Percentiles rank a stretch among this genome's conserved stretches.
Conservation (phyloP, 1,140 invertebrate genomes). For the Hypsibius dujardini region DNA sequence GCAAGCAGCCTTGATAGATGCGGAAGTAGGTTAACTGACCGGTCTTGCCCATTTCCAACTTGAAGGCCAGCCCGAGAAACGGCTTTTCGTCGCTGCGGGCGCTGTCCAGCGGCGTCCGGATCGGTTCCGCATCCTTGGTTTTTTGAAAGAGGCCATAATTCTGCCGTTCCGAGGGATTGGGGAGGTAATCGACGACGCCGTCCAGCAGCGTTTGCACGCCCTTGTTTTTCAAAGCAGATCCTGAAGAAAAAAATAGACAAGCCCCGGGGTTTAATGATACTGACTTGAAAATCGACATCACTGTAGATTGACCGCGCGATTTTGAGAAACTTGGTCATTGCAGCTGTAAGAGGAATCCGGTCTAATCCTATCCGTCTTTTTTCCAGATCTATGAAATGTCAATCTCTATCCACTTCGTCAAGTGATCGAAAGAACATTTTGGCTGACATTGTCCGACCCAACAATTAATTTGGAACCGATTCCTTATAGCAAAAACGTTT, state of each 20-base stretch:
- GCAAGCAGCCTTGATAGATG: conserved; percentile 83
- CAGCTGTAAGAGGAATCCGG: no score
- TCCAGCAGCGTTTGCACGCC: conserved; percentile 87
- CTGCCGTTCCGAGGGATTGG: conserved; percentile 77
- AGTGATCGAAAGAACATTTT: no score
- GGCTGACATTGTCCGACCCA: no score
- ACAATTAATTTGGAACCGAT: no score
- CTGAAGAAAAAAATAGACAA: conserved; percentile 37
- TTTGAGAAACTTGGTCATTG: no score
- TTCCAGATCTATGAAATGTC: no score
- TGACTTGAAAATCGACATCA: no score
- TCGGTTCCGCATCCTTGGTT: conserved; percentile 33
- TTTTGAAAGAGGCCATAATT: conserved; percentile 55
- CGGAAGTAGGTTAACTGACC: conserved; percentile 96
- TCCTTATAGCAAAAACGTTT: no score
- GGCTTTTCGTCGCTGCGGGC: conserved; percentile 48
- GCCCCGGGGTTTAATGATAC: no score
- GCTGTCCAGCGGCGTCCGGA: conserved; percentile 53
- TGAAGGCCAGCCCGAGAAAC: conserved; percentile 88
- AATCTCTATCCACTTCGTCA: no score
- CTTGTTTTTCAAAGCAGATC: conserved; percentile 90
- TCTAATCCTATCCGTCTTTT: no score
- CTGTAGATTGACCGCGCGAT: no score
- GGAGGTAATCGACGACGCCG: conserved; percentile 70
- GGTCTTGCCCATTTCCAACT: conserved; percentile 77